phyloP scores from a whole-genome alignment of 2,113 vertebrate genomes.

The Lophura nycthemera region DNA sequence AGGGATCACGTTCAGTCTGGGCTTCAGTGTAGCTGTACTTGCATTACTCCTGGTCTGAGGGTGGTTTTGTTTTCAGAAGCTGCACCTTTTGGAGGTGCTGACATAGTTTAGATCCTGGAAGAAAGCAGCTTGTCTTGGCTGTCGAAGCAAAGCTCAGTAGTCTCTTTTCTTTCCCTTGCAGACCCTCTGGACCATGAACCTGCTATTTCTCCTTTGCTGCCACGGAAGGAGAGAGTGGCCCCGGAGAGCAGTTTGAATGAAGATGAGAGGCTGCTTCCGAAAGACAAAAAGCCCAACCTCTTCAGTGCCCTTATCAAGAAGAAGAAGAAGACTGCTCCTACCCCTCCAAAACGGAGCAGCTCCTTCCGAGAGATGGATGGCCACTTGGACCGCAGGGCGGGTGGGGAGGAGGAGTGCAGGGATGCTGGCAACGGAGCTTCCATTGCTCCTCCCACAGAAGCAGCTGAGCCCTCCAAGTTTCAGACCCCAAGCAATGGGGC shows the following conservation, averaged over 20 bases:
- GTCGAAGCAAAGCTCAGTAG: background rate
- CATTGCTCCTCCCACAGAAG: conserved; percentile 37
- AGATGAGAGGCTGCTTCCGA: conserved; percentile 90
- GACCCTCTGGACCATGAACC: conserved; percentile 86
- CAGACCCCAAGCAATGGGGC: conserved; percentile 78
- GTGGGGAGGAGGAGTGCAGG: conserved; percentile 73
- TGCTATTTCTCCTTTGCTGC: conserved; percentile 89
- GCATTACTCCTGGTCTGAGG: background rate
- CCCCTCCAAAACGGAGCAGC: conserved; percentile 94
- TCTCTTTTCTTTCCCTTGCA: conserved; percentile 60
- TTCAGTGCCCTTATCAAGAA: conserved; percentile 95
- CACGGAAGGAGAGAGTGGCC: conserved; percentile 86
- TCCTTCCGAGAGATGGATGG: conserved; percentile 92
- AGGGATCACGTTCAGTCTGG: rapidly evolving
- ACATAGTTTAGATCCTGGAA: background rate
- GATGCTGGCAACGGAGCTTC: conserved; percentile 80
- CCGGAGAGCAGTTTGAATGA: conserved; percentile 86
- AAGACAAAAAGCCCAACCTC: conserved; percentile 90
- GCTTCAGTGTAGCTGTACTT: background rate
- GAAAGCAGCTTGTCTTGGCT: background rate
- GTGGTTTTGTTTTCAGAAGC: background rate
- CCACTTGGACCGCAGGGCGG: conserved; percentile 75
- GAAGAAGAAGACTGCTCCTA: conserved; percentile 93
- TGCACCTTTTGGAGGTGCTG: background rate
- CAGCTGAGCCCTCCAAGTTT: conserved; percentile 79